These are phyloP conservation scores for Cryptocephalus moraei DNA, from an alignment of 2,888 invertebrate genomes.

Conservation along the genomic window DNA sequence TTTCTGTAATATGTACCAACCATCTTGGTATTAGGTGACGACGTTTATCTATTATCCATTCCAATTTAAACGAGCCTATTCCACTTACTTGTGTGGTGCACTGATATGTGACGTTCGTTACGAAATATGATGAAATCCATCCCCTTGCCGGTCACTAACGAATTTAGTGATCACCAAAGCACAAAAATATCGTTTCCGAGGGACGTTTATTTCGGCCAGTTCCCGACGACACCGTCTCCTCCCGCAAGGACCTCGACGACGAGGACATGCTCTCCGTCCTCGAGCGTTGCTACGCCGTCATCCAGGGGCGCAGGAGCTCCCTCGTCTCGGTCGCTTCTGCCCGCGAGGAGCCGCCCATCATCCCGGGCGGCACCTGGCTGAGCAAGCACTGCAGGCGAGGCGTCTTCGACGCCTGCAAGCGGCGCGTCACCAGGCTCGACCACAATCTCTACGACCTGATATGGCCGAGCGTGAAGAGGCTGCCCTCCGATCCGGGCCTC, in stretches of 20 bases:
- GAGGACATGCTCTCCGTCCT: slow-evolving; percentile 61
- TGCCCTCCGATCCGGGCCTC: slow-evolving; percentile 49
- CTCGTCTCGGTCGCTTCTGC: slow-evolving; percentile 46
- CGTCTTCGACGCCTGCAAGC: slow-evolving; percentile 64
- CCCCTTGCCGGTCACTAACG: too few species aligned
- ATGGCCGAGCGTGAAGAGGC: slow-evolving; percentile 79
- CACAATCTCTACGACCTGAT: slow-evolving; percentile 82
- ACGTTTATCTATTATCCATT: too few species aligned
- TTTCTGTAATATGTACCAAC: too few species aligned
- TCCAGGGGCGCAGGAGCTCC: slow-evolving; percentile 52
- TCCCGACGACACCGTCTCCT: slow-evolving; percentile 63
- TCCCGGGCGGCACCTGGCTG: slow-evolving; percentile 40
- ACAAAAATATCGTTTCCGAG: too few species aligned
- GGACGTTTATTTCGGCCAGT: slow-evolving; percentile 40
- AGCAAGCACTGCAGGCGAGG: slow-evolving; percentile 65
- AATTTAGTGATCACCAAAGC: too few species aligned
- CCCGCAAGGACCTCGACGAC: slow-evolving; percentile 60
- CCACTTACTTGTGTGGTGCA: too few species aligned
- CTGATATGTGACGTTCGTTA: too few species aligned
- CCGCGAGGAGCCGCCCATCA: slow-evolving; percentile 25
- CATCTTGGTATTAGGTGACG: too few species aligned
- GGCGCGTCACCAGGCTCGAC: slow-evolving; percentile 69
- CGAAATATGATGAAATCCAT: too few species aligned
- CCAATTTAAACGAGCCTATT: too few species aligned
- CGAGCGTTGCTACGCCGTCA: slow-evolving; percentile 64